Conservation (phyloP, 2,113 vertebrate genomes). For the Machaerirhynchus nigripectus region DNA sequence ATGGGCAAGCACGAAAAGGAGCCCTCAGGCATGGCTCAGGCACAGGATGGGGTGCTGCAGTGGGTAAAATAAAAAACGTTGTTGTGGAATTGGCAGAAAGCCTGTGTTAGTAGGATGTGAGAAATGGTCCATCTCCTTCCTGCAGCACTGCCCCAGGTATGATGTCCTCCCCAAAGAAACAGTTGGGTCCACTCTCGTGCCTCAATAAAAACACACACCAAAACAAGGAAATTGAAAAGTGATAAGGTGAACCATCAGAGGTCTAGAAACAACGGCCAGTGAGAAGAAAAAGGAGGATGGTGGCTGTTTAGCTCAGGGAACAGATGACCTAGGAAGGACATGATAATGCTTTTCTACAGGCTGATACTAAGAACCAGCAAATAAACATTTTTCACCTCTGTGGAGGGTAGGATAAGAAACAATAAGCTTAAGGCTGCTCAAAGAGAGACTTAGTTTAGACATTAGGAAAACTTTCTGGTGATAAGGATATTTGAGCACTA, state of each 20-base stretch:
- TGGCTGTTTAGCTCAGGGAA: not conserved
- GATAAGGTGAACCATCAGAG: not conserved
- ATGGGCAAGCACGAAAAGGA: not conserved
- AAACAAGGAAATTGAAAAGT: not conserved
- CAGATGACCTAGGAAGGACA: not conserved
- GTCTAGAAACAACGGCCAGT: not conserved
- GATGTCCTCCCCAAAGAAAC: not conserved
- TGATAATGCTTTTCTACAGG: not conserved
- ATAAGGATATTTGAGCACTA: not conserved
- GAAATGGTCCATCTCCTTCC: not conserved
- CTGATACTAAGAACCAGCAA: not conserved
- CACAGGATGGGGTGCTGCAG: not conserved
- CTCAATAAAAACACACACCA: fast-evolving
- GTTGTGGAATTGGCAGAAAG: not conserved
- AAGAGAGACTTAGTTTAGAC: not conserved
- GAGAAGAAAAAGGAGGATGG: not conserved
- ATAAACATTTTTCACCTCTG: not conserved
- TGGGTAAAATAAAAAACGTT: not conserved
- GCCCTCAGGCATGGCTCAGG: fast-evolving
- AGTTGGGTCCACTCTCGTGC: not conserved
- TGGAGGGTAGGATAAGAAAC: not conserved
- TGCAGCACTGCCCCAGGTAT: fast-evolving
- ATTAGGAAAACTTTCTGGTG: not conserved
- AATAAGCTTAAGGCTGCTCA: not conserved
- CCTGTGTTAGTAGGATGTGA: not conserved